These are phyloP conservation scores for Eupelmus urozonus DNA, from an alignment of 2,888 invertebrate genomes.

Conservation along the genomic window DNA sequence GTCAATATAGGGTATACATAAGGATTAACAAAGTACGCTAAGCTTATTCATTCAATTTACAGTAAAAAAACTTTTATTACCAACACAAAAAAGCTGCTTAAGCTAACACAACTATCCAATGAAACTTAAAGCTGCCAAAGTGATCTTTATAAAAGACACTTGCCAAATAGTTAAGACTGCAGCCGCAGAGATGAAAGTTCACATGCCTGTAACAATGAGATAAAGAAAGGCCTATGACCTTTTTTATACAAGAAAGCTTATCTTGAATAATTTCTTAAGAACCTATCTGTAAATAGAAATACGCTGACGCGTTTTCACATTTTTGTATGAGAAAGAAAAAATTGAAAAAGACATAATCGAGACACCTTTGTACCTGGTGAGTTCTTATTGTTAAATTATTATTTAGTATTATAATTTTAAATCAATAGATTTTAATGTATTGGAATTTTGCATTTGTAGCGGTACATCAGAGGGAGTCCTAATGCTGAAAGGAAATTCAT, in stretches of 20 bases:
- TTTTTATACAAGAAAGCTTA: slow-evolving; percentile 40
- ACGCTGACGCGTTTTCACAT: background rate
- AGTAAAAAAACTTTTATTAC: slow-evolving; percentile 14
- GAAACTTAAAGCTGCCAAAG: slow-evolving; percentile 40
- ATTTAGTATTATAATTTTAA: slow-evolving; percentile 49
- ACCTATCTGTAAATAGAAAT: slow-evolving; percentile 31
- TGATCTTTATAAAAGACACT: slow-evolving; percentile 35
- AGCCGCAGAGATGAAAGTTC: slow-evolving; percentile 39
- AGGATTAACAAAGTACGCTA: slow-evolving; percentile 25
- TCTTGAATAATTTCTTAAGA: slow-evolving; percentile 24
- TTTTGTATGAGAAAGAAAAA: slow-evolving; percentile 35
- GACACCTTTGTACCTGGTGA: slow-evolving; percentile 55
- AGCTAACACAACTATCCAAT: slow-evolving; percentile 29
- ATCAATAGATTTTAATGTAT: too few relatives aligned
- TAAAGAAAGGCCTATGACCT: slow-evolving; percentile 45
- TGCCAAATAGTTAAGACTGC: slow-evolving; percentile 48
- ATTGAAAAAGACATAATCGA: slow-evolving; percentile 39
- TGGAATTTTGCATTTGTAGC: too few relatives aligned
- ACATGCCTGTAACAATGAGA: slow-evolving; percentile 9
- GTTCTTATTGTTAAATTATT: slow-evolving; percentile 18
- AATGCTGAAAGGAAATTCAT: slow-evolving; percentile 76
- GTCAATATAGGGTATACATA: slow-evolving; percentile 24
- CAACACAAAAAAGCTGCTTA: background rate
- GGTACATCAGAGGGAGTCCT: slow-evolving; percentile 74
- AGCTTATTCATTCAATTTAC: background rate